Evolutionary conservation across 2,888 invertebrate genomes (phyloP).

Genomic region (Eupeodes luniger): DNA sequence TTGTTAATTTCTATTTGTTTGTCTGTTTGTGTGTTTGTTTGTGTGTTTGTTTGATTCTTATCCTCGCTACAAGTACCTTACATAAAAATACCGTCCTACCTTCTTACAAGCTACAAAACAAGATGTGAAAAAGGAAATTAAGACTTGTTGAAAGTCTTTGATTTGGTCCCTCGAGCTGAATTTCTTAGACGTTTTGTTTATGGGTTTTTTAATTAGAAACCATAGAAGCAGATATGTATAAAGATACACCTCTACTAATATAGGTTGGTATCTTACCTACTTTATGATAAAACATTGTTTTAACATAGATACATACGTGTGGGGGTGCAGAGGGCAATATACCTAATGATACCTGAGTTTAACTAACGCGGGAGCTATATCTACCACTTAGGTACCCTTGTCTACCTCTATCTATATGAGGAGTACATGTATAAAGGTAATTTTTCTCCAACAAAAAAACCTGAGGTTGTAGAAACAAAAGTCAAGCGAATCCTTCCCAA

Average conservation of each 20-base stretch:
- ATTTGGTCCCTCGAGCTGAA: conserved; percentile 10
- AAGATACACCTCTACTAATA: not conserved
- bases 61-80: too few relatives aligned
- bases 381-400: too few relatives aligned
- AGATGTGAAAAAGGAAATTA: not conserved
- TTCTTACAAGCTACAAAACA: too few relatives aligned
- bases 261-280: too few relatives aligned
- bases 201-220: not conserved
- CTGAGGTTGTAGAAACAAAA: not conserved
- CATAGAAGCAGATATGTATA: not conserved
- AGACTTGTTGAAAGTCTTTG: not conserved
- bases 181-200: not conserved
- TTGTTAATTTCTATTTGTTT: not conserved
- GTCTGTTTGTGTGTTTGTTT: not conserved
- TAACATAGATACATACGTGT: too few relatives aligned
- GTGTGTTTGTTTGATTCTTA: too few relatives aligned
- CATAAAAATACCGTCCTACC: not conserved
- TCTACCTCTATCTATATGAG: too few relatives aligned
- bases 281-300: too few relatives aligned
- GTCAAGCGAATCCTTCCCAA: conserved; percentile 32
- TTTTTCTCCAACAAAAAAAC: not conserved
- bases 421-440: not conserved
- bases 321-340: too few relatives aligned
- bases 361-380: not conserved
- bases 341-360: not conserved